Conservation (phyloP, 2,113 vertebrate species). For the Piprites chloris region DNA sequence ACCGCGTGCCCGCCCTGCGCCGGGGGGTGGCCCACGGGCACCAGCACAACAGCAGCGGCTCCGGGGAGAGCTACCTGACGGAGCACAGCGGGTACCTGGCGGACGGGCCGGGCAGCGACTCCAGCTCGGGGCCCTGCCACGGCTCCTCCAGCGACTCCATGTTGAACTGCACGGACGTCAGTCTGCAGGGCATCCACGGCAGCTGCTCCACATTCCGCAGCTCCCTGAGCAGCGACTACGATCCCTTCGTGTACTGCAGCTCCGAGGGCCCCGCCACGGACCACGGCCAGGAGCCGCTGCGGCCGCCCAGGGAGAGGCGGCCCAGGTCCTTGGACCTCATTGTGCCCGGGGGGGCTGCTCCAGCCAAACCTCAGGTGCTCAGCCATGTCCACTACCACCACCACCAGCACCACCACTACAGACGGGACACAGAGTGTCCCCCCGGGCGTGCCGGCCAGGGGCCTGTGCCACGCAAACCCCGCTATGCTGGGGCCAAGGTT, state of each 20-base stretch:
- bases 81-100: conserved; percentile 94
- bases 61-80: conserved; percentile 88
- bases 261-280: not conserved
- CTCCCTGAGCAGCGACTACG: conserved; percentile 95
- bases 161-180: conserved; percentile 92
- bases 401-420: conserved; percentile 94
- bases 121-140: conserved; percentile 94
- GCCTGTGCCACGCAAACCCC: not conserved
- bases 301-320: conserved; percentile 56
- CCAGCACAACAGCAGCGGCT: conserved; percentile 86
- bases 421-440: conserved; percentile 58
- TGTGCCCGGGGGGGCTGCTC: conserved; percentile 64
- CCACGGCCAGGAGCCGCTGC: conserved; percentile 33
- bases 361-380: conserved; percentile 79
- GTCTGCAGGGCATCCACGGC: conserved; percentile 92
- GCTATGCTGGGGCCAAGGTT: conserved; percentile 10
- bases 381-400: conserved; percentile 93
- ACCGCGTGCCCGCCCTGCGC: not conserved
- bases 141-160: conserved; percentile 96
- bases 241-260: conserved; percentile 88
- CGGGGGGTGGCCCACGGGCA: conserved; percentile 50
- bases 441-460: conserved; percentile 9
- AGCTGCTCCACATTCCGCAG: conserved; percentile 96
- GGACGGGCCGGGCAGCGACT: conserved; percentile 92
- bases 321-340: conserved; percentile 86